These are phyloP conservation scores for Nephila pilipes DNA, from an alignment of 1,140 invertebrate species.

Conservation along the genomic window DNA sequence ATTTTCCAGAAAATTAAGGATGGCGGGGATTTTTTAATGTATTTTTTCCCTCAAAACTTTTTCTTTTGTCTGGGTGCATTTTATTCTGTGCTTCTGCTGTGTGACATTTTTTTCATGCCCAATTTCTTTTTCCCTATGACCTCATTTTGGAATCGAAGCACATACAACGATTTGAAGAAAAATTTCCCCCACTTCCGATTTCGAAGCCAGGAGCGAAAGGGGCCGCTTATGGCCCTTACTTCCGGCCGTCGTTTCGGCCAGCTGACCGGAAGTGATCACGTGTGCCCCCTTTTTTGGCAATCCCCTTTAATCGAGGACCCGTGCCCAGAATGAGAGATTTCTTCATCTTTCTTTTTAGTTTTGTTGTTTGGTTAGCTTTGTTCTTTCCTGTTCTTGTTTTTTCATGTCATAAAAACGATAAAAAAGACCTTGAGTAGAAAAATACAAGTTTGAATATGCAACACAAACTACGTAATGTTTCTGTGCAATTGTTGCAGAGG, in stretches of 20 bases:
- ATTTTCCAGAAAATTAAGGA: conserved; percentile 30
- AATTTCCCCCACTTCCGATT: conserved; percentile 60
- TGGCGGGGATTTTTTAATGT: neutral
- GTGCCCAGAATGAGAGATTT: conserved; percentile 38
- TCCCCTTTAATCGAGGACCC: conserved; percentile 59
- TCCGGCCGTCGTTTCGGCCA: conserved; percentile 53
- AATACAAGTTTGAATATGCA: neutral
- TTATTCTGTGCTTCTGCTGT: neutral
- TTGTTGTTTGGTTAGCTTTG: neutral
- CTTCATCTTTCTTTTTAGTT: neutral
- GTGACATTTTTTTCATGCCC: conserved; percentile 53
- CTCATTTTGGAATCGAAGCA: conserved; percentile 50
- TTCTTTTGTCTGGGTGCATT: neutral
- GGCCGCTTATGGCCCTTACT: conserved; percentile 46
- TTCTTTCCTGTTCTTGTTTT: neutral
- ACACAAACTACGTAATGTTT: no score
- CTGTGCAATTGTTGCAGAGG: no score
- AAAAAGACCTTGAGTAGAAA: neutral
- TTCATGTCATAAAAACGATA: neutral
- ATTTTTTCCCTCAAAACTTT: neutral
- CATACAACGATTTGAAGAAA: conserved; percentile 61
- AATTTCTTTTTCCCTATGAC: conserved; percentile 38
- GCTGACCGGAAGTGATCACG: conserved; percentile 63
- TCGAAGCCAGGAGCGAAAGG: conserved; percentile 17
- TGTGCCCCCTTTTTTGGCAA: conserved; percentile 39